A percentile compares a stretch with the other conserved stretches of the same genome.
These are phyloP conservation scores for Wiebesia pumilae DNA, from an alignment of 1,140 invertebrate species.

Conservation along the genomic window DNA sequence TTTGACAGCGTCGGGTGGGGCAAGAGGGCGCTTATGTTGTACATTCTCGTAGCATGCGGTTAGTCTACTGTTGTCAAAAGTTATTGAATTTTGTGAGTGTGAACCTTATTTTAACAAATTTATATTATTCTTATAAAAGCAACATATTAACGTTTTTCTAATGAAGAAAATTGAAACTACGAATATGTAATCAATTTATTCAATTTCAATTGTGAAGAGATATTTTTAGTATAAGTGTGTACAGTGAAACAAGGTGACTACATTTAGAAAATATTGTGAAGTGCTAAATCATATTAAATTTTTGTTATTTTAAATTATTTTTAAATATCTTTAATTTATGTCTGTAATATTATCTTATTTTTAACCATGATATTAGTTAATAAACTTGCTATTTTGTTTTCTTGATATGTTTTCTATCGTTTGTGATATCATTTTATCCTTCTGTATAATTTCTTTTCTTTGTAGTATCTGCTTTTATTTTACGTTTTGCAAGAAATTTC, in stretches of 20 bases:
- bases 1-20: slow-evolving; percentile 69
- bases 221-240: neutral
- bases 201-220: neutral
- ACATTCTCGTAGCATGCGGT: slow-evolving; percentile 65
- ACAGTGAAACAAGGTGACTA: slow-evolving; percentile 30
- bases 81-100: slow-evolving; percentile 51
- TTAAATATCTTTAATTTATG: slow-evolving; percentile 14
- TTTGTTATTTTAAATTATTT: slow-evolving; percentile 9
- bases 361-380: slow-evolving; percentile 17
- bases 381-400: slow-evolving; percentile 26
- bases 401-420: slow-evolving; percentile 22
- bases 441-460: slow-evolving; percentile 6
- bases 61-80: slow-evolving; percentile 69
- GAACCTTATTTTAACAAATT: slow-evolving; percentile 18
- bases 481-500: neutral
- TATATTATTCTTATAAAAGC: neutral
- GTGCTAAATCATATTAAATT: slow-evolving; percentile 13
- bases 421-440: slow-evolving; percentile 19
- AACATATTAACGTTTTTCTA: neutral
- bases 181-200: neutral
- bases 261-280: slow-evolving; percentile 32
- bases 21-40: slow-evolving; percentile 70
- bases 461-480: neutral
- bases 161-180: neutral
- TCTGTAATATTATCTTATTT: slow-evolving; percentile 35